These are phyloP conservation scores for Drosophila picticornis DNA, from an alignment of 2,888 invertebrate genomes.

Conservation along the genomic window DNA sequence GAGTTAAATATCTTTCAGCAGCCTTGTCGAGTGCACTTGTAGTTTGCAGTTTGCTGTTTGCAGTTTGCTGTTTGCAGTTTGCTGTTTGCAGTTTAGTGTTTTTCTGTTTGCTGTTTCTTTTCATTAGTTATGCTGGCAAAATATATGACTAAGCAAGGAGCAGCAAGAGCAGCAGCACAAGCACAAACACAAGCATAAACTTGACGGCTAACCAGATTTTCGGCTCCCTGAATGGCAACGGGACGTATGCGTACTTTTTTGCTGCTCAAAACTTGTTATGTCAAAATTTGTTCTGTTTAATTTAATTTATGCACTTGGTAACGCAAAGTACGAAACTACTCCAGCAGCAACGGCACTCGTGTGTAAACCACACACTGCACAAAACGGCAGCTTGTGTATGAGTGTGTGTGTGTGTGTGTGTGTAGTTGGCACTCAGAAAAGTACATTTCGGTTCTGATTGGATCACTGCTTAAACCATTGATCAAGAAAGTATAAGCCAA, in stretches of 20 bases:
- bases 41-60: constrained; percentile 28
- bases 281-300: constrained; percentile 53
- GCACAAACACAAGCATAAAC: constrained; percentile 22
- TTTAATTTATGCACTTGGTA: constrained; percentile 66
- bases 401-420: constrained; percentile 12
- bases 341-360: constrained; percentile 35
- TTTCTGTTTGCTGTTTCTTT: constrained; percentile 38
- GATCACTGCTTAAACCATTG: constrained; percentile 35
- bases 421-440: constrained; percentile 45
- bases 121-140: constrained; percentile 39
- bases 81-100: constrained; percentile 19
- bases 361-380: constrained; percentile 42
- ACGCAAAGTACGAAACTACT: constrained; percentile 44
- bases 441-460: constrained; percentile 40
- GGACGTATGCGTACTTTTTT: constrained; percentile 42
- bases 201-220: constrained; percentile 37
- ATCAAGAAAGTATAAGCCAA: constrained; percentile 20
- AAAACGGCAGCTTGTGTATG: constrained; percentile 57
- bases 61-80: constrained; percentile 16
- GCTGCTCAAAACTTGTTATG: constrained; percentile 44
- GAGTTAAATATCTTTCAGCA: constrained; percentile 26
- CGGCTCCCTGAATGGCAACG: constrained; percentile 29
- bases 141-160: constrained; percentile 31
- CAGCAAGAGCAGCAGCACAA: constrained; percentile 9
- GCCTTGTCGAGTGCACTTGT: constrained; percentile 27